Conservation (phyloP, 2,888 invertebrate species). For the Alitta virens region DNA sequence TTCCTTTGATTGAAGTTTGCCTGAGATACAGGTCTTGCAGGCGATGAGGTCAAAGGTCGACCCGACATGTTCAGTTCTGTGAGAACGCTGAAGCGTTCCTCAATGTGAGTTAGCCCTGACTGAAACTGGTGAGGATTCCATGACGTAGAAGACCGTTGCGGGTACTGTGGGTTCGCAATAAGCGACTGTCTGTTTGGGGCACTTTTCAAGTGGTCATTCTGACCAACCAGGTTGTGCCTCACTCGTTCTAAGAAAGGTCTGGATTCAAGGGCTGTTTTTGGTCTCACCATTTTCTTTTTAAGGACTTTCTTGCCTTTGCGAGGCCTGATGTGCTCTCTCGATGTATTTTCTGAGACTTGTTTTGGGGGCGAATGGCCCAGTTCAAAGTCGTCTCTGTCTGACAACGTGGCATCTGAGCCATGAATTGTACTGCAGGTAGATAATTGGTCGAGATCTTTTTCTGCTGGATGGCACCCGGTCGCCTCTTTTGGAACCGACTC, state of each 20-base stretch:
- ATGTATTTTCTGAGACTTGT: neutral
- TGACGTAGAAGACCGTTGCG: neutral
- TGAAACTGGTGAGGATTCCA: neutral
- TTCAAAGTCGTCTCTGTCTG: no score
- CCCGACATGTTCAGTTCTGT: neutral
- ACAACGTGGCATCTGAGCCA: no score
- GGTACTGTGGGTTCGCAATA: neutral
- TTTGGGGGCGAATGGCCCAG: neutral
- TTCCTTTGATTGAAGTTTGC: neutral
- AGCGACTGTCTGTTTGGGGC: neutral
- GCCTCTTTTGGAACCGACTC: neutral
- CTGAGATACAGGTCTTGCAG: neutral
- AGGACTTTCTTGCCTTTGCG: conserved; percentile 9
- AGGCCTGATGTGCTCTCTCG: neutral
- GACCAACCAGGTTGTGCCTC: no score
- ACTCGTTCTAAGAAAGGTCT: no score
- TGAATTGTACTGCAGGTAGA: no score
- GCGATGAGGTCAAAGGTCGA: neutral
- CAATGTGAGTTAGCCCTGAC: neutral
- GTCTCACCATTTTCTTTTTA: conserved; percentile 7
- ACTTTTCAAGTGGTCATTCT: no score
- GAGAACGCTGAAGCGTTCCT: conserved; percentile 1
- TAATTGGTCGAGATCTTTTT: no score
- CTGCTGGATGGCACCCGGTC: no score
- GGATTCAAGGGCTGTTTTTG: conserved; percentile 6